Evolutionary conservation across 1,140 invertebrate species (phyloP), one percentile per base, ranked within the genome.

Genomic region (Drosophila tani): DNA sequence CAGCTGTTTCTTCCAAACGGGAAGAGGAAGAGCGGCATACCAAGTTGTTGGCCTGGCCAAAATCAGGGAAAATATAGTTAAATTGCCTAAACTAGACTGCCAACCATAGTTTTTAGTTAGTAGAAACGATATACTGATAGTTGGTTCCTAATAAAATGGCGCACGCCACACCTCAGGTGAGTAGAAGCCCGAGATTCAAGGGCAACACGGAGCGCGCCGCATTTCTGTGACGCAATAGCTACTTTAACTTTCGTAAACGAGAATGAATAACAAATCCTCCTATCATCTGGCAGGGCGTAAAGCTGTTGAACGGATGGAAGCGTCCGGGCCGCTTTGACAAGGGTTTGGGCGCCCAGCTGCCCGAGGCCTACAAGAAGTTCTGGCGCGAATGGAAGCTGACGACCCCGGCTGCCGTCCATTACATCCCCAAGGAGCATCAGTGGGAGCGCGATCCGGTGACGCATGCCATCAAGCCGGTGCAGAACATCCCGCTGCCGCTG

Each of bases 301-400:
- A 91, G 67, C 74, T 93, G 4, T 57, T 93, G 14, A 76, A 91
- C 65, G 90, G 91, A 65, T 93, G 91, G 75, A 94, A 94, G 75
- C 93, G 92, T 55, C 93, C 93, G 77, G 93, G 82, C 58, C 93
- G 94, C 58, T 96, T 95, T 93, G 91, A 94, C 47, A 94, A 93
- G 65, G 95, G 95, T 8, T 92, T 95, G 43, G 96, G 95, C 12
- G 92, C 95, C 40, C 93, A 94, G 68, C 92, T 99, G 64, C 98
- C 98, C 5, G 94, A 96, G 77, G 96, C 96, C 35, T 99, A 98
- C 91, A 96, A 96, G 91, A 97, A 97, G 91, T 97, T 98, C 93
- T 98, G 96, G 94, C 94, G 93, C 71, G 97, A 98, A 94, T 98
- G 97, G 95, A 96, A 97, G 92, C 69, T 95, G 1, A 93, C 95